A percentile compares a stretch with the other conserved stretches of the same genome.
Evolutionary conservation across 2,888 invertebrate species (phyloP).

Genomic region (Drosophila emarginata): DNA sequence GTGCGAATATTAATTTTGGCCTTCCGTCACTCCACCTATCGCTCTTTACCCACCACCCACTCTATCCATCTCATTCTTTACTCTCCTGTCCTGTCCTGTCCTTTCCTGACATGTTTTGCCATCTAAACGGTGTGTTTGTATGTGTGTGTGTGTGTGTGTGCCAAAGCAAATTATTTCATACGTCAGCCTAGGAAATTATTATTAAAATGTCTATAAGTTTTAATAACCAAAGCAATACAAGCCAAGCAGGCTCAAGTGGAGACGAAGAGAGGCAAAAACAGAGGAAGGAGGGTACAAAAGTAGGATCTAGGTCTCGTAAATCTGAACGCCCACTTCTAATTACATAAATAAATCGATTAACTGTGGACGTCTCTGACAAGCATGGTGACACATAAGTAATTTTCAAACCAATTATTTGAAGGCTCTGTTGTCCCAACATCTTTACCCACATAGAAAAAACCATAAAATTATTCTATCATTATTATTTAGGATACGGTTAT

Average conservation of each 20-base stretch:
- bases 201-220: slow-evolving; percentile 63
- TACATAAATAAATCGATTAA: slow-evolving; percentile 71
- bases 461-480: background rate
- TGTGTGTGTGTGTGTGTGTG: slow-evolving; percentile 39
- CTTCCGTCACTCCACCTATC: slow-evolving; percentile 10
- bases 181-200: slow-evolving; percentile 60
- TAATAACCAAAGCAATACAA: slow-evolving; percentile 37
- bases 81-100: background rate
- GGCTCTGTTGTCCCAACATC: background rate
- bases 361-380: slow-evolving; percentile 23
- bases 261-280: background rate
- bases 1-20: slow-evolving; percentile 72
- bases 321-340: slow-evolving; percentile 43
- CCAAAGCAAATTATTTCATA: slow-evolving; percentile 71
- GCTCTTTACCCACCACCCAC: background rate
- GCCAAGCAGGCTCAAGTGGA: background rate
- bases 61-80: background rate
- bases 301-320: background rate
- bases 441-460: background rate
- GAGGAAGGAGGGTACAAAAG: background rate
- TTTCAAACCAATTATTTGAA: slow-evolving; percentile 57
- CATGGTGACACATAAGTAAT: slow-evolving; percentile 46
- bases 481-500: background rate
- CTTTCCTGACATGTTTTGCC: slow-evolving; percentile 17
- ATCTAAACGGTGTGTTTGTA: slow-evolving; percentile 17